Base-by-base conservation (phyloP, 2,113 vertebrate genomes). In the Phalacrocorax aristotelis region DNA sequence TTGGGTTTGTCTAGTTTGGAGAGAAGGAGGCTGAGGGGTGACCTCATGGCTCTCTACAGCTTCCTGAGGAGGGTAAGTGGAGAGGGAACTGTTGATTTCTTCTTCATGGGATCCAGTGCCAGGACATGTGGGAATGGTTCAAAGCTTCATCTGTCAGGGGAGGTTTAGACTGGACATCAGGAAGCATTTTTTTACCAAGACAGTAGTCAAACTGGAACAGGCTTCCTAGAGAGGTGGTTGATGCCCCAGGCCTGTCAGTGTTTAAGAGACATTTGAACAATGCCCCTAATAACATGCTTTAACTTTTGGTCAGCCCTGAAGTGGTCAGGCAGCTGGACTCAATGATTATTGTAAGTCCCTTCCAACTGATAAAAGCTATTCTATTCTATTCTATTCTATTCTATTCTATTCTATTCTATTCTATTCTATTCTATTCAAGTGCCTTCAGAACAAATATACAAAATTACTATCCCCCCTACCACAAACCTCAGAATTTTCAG, bases 51-150 rank as follows among this genome's bases (percentile, higher is more conserved):
- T 64, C 13, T 21, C 19, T 22, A 10, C 19, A 57, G n/a, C 26
- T 75, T 79, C 26, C 36, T 48, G 46, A 55, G 21, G 44, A 74
- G n/a, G 22, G 9, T 13, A 82, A 12, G 48, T 27, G 19, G 14
- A 71, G 6, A 72, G 4, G 2, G 9, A 44, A 4, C 8, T 52
- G 48, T 12, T n/a, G 25, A 48, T 12, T 25, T 61, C 66, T 75
- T 27, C 38, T 68, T 34, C 8, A 10, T 57, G 42, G 19, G 8
- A 58, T 2, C 14, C 61, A 74, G 15, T 68, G 40, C 11, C 8
- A 64, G 48, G n/a, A 19, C 0, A 0, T 4, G 1, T 15, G 22
- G 49, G 32, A 70, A 54, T 29, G 30, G 74, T 4, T 71, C 40
- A 57, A 52, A 68, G 46, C 17, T 62, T 70, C 0, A 4, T 32